phyloP scores from a whole-genome alignment of 2,888 invertebrate species.

The Folsomia candida region DNA sequence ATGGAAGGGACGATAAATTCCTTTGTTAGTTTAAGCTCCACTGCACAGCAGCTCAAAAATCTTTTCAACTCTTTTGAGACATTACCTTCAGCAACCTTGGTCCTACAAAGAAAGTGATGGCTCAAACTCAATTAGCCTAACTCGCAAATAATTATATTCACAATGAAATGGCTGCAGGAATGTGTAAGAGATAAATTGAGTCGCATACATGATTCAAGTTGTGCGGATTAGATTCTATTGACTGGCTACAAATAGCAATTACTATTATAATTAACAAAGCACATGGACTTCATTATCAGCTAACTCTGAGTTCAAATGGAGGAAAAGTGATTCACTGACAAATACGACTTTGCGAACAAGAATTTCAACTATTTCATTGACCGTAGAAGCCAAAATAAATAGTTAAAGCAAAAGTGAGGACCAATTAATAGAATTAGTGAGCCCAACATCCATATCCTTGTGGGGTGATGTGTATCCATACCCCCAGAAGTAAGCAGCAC shows the following conservation, averaged over 20 bases:
- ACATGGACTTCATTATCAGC: background rate
- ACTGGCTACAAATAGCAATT: background rate
- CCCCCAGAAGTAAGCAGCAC: background rate
- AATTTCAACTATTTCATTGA: background rate
- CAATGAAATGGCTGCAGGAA: background rate
- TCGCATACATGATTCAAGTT: background rate
- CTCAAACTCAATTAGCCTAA: background rate
- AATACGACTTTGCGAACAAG: background rate
- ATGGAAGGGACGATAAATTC: background rate
- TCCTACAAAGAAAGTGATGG: background rate
- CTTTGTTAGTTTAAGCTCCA: background rate
- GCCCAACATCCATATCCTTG: background rate
- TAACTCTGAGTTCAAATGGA: background rate
- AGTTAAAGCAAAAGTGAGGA: background rate
- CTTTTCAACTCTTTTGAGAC: background rate
- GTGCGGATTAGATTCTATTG: background rate
- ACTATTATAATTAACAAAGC: no score
- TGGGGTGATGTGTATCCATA: background rate
- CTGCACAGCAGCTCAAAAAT: background rate
- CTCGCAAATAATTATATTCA: background rate
- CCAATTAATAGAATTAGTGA: background rate
- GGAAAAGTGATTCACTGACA: background rate
- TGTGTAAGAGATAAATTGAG: background rate
- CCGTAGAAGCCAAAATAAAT: background rate
- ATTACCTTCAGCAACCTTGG: background rate